These are phyloP conservation scores for Sylvia atricapilla DNA, from an alignment of 2,113 vertebrate genomes.

Conservation along the genomic window DNA sequence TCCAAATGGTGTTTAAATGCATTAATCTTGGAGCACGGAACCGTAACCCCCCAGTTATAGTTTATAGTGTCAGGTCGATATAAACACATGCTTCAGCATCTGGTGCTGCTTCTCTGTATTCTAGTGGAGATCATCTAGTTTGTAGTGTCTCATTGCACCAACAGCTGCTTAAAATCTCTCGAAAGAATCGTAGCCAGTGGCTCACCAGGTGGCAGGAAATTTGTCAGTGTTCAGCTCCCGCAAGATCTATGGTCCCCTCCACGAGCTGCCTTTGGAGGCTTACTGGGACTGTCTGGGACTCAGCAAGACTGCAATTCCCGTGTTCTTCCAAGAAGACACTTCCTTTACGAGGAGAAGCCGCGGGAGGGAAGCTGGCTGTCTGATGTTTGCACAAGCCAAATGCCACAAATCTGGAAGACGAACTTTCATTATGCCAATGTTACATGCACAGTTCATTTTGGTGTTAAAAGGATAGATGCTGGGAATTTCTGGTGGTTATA, in stretches of 20 bases:
- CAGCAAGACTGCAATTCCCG: not conserved
- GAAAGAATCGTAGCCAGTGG: not conserved
- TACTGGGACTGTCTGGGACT: not conserved
- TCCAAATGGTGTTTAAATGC: not conserved
- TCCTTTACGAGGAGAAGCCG: not conserved
- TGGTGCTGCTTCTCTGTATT: not conserved
- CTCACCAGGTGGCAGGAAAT: not conserved
- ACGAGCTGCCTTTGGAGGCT: not conserved
- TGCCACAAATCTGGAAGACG: not conserved
- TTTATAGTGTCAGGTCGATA: not conserved
- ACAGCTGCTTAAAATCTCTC: not conserved
- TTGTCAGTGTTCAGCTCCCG: not conserved
- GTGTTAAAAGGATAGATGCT: not conserved
- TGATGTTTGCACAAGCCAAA: not conserved
- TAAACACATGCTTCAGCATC: not conserved
- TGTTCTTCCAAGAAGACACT: not conserved
- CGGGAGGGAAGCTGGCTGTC: not conserved
- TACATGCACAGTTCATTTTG: not conserved
- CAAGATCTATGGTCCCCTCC: not conserved
- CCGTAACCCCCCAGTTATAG: not conserved
- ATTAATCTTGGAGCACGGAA: not conserved
- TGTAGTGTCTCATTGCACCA: not conserved
- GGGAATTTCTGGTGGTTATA: not conserved
- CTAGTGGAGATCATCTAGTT: not conserved
- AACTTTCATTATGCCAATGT: not conserved